Conservation (phyloP, 2,113 vertebrate species). For the Catharus minimus region DNA sequence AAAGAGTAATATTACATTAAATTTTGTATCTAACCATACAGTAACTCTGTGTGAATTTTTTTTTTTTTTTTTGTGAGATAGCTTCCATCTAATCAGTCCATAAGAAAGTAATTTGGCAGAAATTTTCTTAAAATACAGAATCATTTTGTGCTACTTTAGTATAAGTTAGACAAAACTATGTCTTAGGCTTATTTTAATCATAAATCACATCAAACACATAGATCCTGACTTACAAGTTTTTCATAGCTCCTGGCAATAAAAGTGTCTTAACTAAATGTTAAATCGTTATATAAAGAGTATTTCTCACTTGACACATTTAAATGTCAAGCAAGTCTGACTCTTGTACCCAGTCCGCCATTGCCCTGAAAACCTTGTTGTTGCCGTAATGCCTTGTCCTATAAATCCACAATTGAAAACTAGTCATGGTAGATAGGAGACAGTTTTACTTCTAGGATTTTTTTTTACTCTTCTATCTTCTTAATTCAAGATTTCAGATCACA, state of each 20-base stretch:
- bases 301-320: conserved; percentile 39
- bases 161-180: not conserved
- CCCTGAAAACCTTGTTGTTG: conserved; percentile 17
- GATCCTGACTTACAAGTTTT: conserved; percentile 31
- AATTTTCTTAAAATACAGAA: not conserved
- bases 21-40: not conserved
- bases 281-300: not conserved
- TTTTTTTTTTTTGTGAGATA: not conserved
- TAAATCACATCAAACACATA: conserved; percentile 50
- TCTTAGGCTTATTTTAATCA: conserved; percentile 19
- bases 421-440: not conserved
- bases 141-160: not conserved
- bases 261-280: conserved; percentile 55
- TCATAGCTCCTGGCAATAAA: conserved; percentile 37
- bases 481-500: conserved; percentile 15
- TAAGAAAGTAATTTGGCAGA: not conserved
- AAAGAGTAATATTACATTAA: not conserved
- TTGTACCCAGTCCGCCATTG: not conserved
- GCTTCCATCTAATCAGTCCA: not conserved
- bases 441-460: not conserved
- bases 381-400: not conserved
- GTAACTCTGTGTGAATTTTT: not conserved
- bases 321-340: conserved; percentile 44
- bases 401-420: conserved; percentile 53
- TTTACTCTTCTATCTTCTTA: conserved; percentile 17